A percentile compares a stretch with the other conserved stretches of the same genome.
phyloP scores from a whole-genome alignment of 2,888 invertebrate genomes.

The Idaea biselata region DNA sequence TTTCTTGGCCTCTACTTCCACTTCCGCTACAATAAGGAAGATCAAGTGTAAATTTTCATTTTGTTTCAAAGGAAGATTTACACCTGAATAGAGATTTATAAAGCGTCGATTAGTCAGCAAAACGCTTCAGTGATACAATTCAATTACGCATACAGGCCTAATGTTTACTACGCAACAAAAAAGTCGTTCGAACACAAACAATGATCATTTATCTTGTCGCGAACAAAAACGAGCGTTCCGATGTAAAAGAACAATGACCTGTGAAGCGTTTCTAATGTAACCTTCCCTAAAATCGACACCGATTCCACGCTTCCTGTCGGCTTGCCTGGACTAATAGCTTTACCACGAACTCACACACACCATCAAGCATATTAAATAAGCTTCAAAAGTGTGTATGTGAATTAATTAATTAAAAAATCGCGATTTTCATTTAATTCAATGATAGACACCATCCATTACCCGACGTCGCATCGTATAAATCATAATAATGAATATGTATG shows the following conservation, averaged over 20 bases:
- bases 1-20: background rate
- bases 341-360: constrained; percentile 52
- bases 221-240: constrained; percentile 56
- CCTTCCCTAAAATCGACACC: constrained; percentile 76
- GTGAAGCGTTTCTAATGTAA: constrained; percentile 66
- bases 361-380: constrained; percentile 22
- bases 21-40: constrained; percentile 5
- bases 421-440: constrained; percentile 15
- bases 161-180: constrained; percentile 44
- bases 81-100: background rate
- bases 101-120: background rate
- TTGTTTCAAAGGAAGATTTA: constrained; percentile 6
- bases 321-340: constrained; percentile 50
- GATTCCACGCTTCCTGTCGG: constrained; percentile 74
- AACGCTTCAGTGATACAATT: constrained; percentile 4
- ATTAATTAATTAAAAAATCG: constrained; percentile 27
- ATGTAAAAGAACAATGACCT: constrained; percentile 75
- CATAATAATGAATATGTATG: constrained; percentile 55
- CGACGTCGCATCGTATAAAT: constrained; percentile 37
- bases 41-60: constrained; percentile 17
- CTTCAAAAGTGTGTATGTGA: constrained; percentile 24
- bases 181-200: constrained; percentile 51
- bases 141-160: constrained; percentile 8
- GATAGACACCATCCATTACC: constrained; percentile 38
- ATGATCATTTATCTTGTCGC: constrained; percentile 62